phyloP scores from a whole-genome alignment of 2,113 vertebrate species.

The Oxygymnocypris stewartii region DNA sequence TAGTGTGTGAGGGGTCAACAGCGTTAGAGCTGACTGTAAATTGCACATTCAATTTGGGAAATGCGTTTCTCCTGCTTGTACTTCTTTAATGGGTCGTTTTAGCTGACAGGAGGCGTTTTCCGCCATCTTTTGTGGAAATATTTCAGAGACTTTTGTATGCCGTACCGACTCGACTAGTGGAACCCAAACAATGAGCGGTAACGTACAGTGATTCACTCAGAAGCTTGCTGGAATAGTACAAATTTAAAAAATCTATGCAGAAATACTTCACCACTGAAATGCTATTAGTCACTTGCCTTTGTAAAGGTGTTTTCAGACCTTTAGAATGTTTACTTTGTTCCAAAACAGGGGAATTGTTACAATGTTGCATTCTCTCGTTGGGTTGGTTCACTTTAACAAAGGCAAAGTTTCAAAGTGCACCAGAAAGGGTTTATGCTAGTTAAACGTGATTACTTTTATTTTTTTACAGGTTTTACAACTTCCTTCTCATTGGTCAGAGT shows the following conservation, averaged over 20 bases:
- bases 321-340: background rate
- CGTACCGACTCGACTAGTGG: background rate
- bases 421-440: too few species aligned
- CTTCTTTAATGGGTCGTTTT: conserved; percentile 93
- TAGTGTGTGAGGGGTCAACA: conserved; percentile 91
- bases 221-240: conserved; percentile 21
- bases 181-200: conserved; percentile 9
- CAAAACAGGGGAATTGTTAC: background rate
- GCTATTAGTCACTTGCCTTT: background rate
- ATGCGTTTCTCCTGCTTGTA: conserved; percentile 89
- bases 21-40: conserved; percentile 94
- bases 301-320: background rate
- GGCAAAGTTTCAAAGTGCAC: background rate
- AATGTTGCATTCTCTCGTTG: background rate
- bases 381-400: background rate
- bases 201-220: conserved; percentile 49
- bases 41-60: conserved; percentile 97
- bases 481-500: background rate
- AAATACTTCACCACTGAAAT: background rate
- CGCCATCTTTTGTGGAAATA: conserved; percentile 72
- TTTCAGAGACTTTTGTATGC: conserved; percentile 48
- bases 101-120: conserved; percentile 91
- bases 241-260: background rate
- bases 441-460: too few species aligned
- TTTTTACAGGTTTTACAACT: too few species aligned